Conservation (phyloP, 2,797 vertebrate species). For the Melanotaenia pygmaea region DNA sequence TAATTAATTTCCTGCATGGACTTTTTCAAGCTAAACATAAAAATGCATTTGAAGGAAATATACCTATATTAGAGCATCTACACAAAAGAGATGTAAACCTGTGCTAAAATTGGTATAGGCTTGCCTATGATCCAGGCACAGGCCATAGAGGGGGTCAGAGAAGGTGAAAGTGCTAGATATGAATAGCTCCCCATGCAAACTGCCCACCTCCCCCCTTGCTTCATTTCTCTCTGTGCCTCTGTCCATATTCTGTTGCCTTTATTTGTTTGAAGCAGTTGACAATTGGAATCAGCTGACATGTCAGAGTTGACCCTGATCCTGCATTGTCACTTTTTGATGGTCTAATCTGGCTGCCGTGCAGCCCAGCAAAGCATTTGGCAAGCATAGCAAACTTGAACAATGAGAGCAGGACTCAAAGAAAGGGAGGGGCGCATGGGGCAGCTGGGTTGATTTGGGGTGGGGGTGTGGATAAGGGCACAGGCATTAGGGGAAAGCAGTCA, state of each 20-base stretch:
- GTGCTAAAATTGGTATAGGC: slow-evolving; percentile 47
- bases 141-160: slow-evolving; percentile 50
- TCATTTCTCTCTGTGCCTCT: slow-evolving; percentile 59
- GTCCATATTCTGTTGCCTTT: slow-evolving; percentile 75
- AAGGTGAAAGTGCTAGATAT: slow-evolving; percentile 72
- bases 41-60: slow-evolving; percentile 14
- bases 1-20: background rate
- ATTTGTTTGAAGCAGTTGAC: slow-evolving; percentile 82
- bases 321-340: slow-evolving; percentile 87
- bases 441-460: slow-evolving; percentile 54
- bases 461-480: slow-evolving; percentile 55
- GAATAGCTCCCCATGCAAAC: slow-evolving; percentile 67
- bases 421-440: slow-evolving; percentile 62
- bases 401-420: slow-evolving; percentile 73
- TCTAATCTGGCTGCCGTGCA: slow-evolving; percentile 85
- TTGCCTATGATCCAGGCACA: slow-evolving; percentile 37
- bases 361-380: slow-evolving; percentile 83
- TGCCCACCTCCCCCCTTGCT: slow-evolving; percentile 37
- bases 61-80: background rate
- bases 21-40: slow-evolving; percentile 15
- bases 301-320: slow-evolving; percentile 78
- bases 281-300: slow-evolving; percentile 84
- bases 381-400: slow-evolving; percentile 85
- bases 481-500: slow-evolving; percentile 63
- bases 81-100: slow-evolving; percentile 30